Base-by-base conservation (phyloP, 2,797 vertebrate species). In the Fratercula arctica region DNA sequence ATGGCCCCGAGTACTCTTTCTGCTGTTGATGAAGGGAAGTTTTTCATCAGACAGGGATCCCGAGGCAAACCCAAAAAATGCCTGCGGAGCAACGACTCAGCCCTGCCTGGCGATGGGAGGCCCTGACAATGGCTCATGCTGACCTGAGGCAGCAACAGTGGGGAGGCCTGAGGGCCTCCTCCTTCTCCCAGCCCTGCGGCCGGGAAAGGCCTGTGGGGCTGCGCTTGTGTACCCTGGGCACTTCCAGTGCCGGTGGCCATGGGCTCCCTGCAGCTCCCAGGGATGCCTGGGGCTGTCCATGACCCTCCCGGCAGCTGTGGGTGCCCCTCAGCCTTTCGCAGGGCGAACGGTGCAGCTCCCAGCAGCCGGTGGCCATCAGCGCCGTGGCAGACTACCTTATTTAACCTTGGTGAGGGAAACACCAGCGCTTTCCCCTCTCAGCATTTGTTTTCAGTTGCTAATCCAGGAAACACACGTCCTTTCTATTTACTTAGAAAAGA, bases 401-500 rank as follows among this genome's bases (percentile, higher is more conserved):
- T 96, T 97, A 96, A 97, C 96, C 96, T 50, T 89, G 90, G 46
- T 59, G 81, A 94, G 64, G 94, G 93, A 93, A 96, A 87, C 90
- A 85, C 85, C 83, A 74, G 63, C 70, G 19, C 80, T 51, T 81
- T 89, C 56, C 83, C 85, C 56, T 87, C 89, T 75, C 86, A 64
- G 85, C 89, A 64, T 97, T 96, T 96, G 93, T 88, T 96, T 97
- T 88, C 84, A 35, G 91, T 67, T 81, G 70, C 73, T 96, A 95
- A 95, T 96, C 93, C 96, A 93, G 95, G 96, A 97, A 97, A 93
- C 93, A 91, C 96, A 92, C 8, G 16, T 93, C 92, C 82, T 81
- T 93, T 97, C 85, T 96, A 78, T 97, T 95, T 96, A 94, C 96
- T 95, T 80, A 90, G 73, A 83, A 88, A 93, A 88, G 80, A 96